Evolutionary conservation across 2,888 invertebrate genomes (phyloP).

Genomic region (Pseudococcus viburni): DNA sequence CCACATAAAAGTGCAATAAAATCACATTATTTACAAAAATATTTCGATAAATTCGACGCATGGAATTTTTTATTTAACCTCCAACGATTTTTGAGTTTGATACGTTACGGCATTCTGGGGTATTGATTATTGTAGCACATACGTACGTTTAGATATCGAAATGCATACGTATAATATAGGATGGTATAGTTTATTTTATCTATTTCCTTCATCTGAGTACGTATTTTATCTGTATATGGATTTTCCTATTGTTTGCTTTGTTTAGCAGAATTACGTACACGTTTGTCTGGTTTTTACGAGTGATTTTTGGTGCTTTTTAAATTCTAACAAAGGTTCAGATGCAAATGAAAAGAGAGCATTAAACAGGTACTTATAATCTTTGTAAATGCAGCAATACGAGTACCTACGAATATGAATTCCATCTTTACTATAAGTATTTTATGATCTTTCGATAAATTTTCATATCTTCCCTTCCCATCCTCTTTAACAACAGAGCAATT

Average conservation of each 20-base stretch:
- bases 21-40: constrained; percentile 43
- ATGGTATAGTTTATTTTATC: neutral
- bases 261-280: neutral
- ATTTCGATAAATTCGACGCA: constrained; percentile 41
- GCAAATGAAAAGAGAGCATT: too few relatives aligned
- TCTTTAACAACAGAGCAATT: neutral
- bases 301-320: constrained; percentile 8
- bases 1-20: constrained; percentile 43
- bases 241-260: neutral
- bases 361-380: too few relatives aligned
- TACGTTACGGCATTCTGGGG: constrained; percentile 17
- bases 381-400: too few relatives aligned
- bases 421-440: too few relatives aligned
- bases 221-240: constrained; percentile 10
- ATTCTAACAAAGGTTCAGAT: too few relatives aligned
- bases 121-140: constrained; percentile 47
- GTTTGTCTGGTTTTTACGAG: neutral
- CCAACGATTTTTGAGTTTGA: constrained; percentile 47
- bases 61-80: constrained; percentile 40
- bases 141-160: neutral
- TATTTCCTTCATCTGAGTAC: constrained; percentile 21
- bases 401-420: too few relatives aligned
- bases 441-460: too few relatives aligned
- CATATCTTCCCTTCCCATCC: too few relatives aligned
- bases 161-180: neutral